A percentile compares a stretch with the other conserved stretches of the same genome.
Conservation (phyloP, 1,140 invertebrate genomes). For the Contarinia nasturtii region DNA sequence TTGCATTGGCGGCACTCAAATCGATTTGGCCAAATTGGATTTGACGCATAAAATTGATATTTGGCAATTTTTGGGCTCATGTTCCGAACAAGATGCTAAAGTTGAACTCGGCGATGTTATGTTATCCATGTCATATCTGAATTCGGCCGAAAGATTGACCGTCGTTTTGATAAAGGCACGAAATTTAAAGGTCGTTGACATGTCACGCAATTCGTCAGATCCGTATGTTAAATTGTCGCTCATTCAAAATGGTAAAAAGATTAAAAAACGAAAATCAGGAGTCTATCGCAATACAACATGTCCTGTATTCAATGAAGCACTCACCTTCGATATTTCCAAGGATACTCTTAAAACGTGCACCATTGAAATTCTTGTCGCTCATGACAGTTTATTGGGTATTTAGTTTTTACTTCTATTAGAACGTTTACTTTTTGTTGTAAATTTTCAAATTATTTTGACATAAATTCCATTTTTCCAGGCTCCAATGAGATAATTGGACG, state of each 20-base stretch:
- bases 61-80: conserved; percentile 26
- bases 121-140: conserved; percentile 44
- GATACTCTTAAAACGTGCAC: conserved; percentile 30
- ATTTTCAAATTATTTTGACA: neutral
- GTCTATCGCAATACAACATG: conserved; percentile 66
- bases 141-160: conserved; percentile 41
- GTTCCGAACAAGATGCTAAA: conserved; percentile 23
- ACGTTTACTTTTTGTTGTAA: neutral
- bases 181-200: conserved; percentile 35
- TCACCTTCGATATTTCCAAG: conserved; percentile 58
- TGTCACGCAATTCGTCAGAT: conserved; percentile 36
- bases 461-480: conserved; percentile 8
- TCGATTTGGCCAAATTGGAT: conserved; percentile 27
- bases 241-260: conserved; percentile 50
- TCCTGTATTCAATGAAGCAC: conserved; percentile 73
- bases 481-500: conserved; percentile 30
- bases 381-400: conserved; percentile 29
- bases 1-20: conserved; percentile 32
- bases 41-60: conserved; percentile 23
- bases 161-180: conserved; percentile 44
- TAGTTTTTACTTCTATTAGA: neutral
- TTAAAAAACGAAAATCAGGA: conserved; percentile 81
- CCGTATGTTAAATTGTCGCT: conserved; percentile 73
- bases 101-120: conserved; percentile 39
- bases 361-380: conserved; percentile 31